Evolutionary conservation across 64 coral and sea anemone genomes (phyloP).

Genomic region (Astreopora myriophthalma): DNA sequence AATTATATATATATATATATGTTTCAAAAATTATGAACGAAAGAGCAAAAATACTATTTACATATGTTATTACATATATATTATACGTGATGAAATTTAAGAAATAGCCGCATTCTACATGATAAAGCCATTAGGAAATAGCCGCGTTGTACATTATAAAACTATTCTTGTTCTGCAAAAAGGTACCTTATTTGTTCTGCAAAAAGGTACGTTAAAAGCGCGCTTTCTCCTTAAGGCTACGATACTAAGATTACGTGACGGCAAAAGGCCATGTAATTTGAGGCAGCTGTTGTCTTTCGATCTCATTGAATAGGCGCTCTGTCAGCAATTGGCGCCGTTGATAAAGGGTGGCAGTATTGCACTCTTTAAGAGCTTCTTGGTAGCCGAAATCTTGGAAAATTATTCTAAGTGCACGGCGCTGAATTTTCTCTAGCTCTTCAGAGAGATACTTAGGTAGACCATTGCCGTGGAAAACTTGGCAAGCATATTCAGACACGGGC

Average conservation of each 20-base stretch:
- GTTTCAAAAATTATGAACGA: no score
- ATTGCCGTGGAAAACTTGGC: slow-evolving; percentile 47
- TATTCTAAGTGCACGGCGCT: slow-evolving; percentile 33
- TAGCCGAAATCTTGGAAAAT: slow-evolving; percentile 40
- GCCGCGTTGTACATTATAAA: no score
- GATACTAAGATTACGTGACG: slow-evolving; percentile 19
- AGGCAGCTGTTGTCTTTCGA: slow-evolving; percentile 1
- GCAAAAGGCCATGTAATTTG: slow-evolving; percentile 44
- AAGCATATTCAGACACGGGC: slow-evolving; percentile 50
- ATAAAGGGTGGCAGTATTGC: neutral
- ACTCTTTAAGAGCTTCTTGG: slow-evolving; percentile 17
- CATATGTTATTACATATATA: no score
- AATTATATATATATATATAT: no score
- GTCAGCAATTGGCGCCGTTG: neutral
- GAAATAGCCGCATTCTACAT: no score
- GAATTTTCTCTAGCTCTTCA: slow-evolving; percentile 37
- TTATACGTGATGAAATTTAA: no score
- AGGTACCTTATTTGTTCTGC: neutral
- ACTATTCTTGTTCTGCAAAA: neutral
- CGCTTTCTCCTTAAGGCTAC: slow-evolving; percentile 25
- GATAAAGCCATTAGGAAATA: no score
- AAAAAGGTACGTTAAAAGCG: neutral
- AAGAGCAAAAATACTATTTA: no score
- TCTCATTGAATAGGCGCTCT: slow-evolving; percentile 22
- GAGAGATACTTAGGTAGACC: slow-evolving; percentile 27